Evolutionary conservation across 2,797 vertebrate genomes (phyloP), one percentile per base, ranked within the genome.

Genomic region (Melanotaenia parkinsoni): DNA sequence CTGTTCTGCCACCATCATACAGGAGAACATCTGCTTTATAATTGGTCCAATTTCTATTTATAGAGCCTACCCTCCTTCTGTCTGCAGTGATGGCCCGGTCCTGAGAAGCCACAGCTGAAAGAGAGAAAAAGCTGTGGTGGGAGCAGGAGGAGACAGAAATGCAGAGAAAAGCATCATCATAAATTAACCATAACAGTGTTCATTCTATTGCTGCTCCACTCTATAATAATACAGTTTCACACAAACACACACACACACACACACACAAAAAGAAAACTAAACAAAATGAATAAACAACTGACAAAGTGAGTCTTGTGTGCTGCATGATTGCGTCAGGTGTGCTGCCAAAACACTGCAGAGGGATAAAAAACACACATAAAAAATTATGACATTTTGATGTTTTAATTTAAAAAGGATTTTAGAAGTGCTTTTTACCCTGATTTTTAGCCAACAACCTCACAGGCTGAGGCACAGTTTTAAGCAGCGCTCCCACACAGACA

Each of bases 11-110:
- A 86, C 88, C 87, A 80, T 86, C 72, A 86, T 86, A 89, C 83
- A 85, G 80, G 80, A 79, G 83, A 88, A 86, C 86, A 89, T 92
- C 89, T 91, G 89, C 89, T 90, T 91, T 87, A 92, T 93, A 93
- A 93, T 93, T 94, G 91, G 92, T 88, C 87, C 86, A 91, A 74
- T 89, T 86, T 91, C 89, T 94, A 93, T 93, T 93, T 92, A 92
- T 95, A 94, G 93, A 84, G 56, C 45, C 37, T 89, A 90, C 86
- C 88, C 87, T 88, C 90, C 84, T 91, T 91, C 88, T 89, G 85
- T 90, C 84, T 90, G 85, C 82, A 89, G 68, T 43, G 70, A 82
- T 88, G 87, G 87, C 82, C 86, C 1, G 70, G 82, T 90, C 84
- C 81, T 80, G 78, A 88, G 78, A 83, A 86, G 86, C 86, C 80